Evolutionary conservation across 1,140 invertebrate species (phyloP).

Genomic region (Polyergus mexicanus): DNA sequence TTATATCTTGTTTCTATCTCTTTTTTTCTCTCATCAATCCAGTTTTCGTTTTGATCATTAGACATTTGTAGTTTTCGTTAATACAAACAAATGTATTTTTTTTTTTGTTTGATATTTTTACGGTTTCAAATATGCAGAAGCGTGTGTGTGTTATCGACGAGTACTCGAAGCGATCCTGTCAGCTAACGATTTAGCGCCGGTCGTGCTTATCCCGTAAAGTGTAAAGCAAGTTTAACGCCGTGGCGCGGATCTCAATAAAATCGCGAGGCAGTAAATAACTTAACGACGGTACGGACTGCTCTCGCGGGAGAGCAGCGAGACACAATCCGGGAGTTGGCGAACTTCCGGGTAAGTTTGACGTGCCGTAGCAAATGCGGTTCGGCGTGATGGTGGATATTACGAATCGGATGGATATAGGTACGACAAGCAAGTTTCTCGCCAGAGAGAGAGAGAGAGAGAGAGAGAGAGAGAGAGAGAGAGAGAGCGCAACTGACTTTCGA

Average conservation of each 20-base stretch:
- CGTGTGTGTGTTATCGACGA: not conserved
- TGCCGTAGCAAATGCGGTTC: not conserved
- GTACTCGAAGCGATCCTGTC: not conserved
- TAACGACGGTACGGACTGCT: slow-evolving; percentile 47
- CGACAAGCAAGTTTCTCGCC: not conserved
- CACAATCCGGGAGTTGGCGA: slow-evolving; percentile 41
- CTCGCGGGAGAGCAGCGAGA: slow-evolving; percentile 18
- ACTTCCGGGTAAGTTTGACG: slow-evolving; percentile 51
- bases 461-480: not conserved
- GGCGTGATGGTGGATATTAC: slow-evolving; percentile 29
- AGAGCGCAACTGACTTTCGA: slow-evolving; percentile 41
- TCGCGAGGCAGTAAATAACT: slow-evolving; percentile 57
- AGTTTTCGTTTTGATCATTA: not conserved
- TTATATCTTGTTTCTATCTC: not conserved
- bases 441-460: not conserved
- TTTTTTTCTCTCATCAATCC: not conserved
- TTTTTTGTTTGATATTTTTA: not conserved
- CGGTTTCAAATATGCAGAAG: not conserved
- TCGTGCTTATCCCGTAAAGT: slow-evolving; percentile 16
- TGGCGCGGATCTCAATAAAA: slow-evolving; percentile 54
- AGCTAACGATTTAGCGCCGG: slow-evolving; percentile 37
- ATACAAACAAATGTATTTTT: not conserved
- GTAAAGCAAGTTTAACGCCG: slow-evolving; percentile 47
- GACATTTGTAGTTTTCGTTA: not conserved
- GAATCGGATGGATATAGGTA: slow-evolving; percentile 19